These are phyloP conservation scores for Acleris cristana DNA, from an alignment of 2,888 invertebrate species.

Conservation along the genomic window DNA sequence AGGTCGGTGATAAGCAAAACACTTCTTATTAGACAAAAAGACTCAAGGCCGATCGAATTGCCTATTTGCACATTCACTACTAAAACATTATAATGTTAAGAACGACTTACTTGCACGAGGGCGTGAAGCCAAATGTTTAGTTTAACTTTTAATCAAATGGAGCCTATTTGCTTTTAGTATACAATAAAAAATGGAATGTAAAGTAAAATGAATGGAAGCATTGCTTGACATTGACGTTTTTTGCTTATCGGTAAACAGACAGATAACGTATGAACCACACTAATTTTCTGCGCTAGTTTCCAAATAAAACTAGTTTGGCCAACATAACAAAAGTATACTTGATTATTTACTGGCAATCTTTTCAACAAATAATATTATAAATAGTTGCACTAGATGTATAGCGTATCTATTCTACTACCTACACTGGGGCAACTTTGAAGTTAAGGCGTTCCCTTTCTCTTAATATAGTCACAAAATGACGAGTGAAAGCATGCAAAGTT, in stretches of 20 bases:
- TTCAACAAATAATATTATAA: neutral
- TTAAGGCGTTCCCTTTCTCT: too few relatives aligned
- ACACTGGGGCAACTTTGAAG: too few relatives aligned
- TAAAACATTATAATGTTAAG: conserved; percentile 1
- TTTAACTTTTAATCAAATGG: conserved; percentile 14
- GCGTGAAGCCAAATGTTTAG: conserved; percentile 32
- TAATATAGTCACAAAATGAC: too few relatives aligned
- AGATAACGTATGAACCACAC: conserved; percentile 1
- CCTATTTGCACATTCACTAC: conserved; percentile 16
- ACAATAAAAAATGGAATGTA: conserved; percentile 29
- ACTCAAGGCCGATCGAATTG: conserved; percentile 33
- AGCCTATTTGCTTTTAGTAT: conserved; percentile 1
- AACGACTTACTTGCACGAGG: conserved; percentile 29
- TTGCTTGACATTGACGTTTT: conserved; percentile 32
- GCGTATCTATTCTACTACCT: too few relatives aligned
- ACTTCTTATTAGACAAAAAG: conserved; percentile 11
- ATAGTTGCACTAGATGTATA: too few relatives aligned
- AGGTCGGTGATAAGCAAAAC: conserved; percentile 19
- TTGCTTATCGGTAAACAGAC: conserved; percentile 2
- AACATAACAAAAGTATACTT: conserved; percentile 3
- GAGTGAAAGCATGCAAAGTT: too few relatives aligned
- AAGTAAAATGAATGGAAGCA: conserved; percentile 30
- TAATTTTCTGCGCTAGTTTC: neutral
- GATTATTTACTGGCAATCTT: neutral
- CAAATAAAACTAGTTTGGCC: conserved; percentile 6